These are phyloP conservation scores for Drosophila seguyi DNA, from an alignment of 1,140 invertebrate species.

Conservation along the genomic window DNA sequence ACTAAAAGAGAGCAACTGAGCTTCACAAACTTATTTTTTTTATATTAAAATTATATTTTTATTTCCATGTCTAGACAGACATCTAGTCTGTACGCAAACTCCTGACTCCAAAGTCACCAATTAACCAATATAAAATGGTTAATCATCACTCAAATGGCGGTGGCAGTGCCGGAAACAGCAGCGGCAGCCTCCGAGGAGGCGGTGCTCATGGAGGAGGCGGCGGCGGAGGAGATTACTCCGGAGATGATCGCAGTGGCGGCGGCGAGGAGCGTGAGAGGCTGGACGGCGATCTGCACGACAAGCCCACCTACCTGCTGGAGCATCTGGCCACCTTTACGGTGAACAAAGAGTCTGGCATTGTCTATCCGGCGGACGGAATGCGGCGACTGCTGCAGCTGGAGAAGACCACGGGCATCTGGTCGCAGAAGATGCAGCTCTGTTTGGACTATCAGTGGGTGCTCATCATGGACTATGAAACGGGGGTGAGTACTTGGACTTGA, in stretches of 20 bases:
- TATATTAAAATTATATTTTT: no score
- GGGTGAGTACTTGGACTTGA: constrained; percentile 88
- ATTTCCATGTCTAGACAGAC: no score
- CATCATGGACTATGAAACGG: constrained; percentile 98
- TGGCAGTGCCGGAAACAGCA: constrained; percentile 71
- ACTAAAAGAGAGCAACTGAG: background rate
- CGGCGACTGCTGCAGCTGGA: constrained; percentile 96
- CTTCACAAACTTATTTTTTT: no score
- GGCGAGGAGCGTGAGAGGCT: constrained; percentile 76
- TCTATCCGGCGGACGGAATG: constrained; percentile 97
- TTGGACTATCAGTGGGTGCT: constrained; percentile 95
- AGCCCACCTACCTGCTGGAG: constrained; percentile 95
- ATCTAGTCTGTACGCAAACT: background rate
- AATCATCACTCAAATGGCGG: constrained; percentile 77
- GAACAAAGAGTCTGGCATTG: constrained; percentile 93
- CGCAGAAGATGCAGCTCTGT: constrained; percentile 97
- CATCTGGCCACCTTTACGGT: constrained; percentile 99
- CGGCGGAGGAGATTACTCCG: constrained; percentile 76
- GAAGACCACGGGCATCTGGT: constrained; percentile 98
- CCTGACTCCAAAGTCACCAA: constrained; percentile 1
- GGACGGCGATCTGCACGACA: constrained; percentile 86
- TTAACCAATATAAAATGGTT: constrained; percentile 41
- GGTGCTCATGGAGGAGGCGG: constrained; percentile 66
- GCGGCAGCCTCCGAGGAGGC: constrained; percentile 51
- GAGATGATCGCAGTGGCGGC: constrained; percentile 78